A percentile compares a stretch with the other conserved stretches of the same genome.
Evolutionary conservation across 2,797 vertebrate species (phyloP).

Genomic region (Moxostoma hubbsi): DNA sequence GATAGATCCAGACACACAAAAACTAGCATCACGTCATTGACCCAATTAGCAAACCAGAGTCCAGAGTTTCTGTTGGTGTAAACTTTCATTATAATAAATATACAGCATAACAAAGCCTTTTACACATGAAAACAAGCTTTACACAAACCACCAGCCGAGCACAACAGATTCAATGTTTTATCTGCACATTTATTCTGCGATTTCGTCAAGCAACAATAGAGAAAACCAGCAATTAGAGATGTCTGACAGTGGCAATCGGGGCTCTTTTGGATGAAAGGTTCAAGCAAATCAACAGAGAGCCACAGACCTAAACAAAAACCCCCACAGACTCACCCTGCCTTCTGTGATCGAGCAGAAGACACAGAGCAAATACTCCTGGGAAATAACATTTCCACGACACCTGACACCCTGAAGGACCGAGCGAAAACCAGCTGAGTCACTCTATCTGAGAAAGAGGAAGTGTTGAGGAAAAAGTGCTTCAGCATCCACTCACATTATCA

Average conservation of each 20-base stretch:
- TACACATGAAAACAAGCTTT: background rate
- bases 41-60: no score
- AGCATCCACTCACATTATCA: background rate
- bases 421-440: slow-evolving; percentile 43
- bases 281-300: slow-evolving; percentile 17
- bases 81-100: no score
- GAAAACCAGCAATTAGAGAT: background rate
- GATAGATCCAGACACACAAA: no score
- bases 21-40: no score
- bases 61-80: no score
- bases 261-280: slow-evolving; percentile 1
- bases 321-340: background rate
- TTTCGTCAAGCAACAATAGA: background rate
- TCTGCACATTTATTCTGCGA: background rate
- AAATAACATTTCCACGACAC: slow-evolving; percentile 46
- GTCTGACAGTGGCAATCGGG: background rate
- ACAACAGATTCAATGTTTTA: background rate
- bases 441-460: slow-evolving; percentile 40
- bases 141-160: background rate
- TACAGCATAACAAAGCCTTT: background rate
- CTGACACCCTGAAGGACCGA: slow-evolving; percentile 24
- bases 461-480: slow-evolving; percentile 39
- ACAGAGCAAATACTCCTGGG: slow-evolving; percentile 10
- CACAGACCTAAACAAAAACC: slow-evolving; percentile 13
- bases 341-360: slow-evolving; percentile 15